phyloP scores from a whole-genome alignment of 2,113 vertebrate species.

The Dasyprocta punctata region DNA sequence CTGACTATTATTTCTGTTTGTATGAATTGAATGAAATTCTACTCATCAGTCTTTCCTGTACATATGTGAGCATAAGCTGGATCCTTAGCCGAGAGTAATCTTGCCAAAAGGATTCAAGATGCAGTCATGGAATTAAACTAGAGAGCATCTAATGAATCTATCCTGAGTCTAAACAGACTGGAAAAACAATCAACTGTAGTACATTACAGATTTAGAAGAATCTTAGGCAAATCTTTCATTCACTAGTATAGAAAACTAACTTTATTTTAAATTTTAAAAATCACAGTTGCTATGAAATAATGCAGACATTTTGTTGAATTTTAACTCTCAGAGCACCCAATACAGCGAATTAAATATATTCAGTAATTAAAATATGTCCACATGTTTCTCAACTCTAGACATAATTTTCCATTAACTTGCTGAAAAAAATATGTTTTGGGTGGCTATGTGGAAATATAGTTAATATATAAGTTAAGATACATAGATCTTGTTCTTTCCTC shows the following conservation, averaged over 20 bases:
- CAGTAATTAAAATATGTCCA: conserved; percentile 2
- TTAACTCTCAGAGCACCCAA: background rate
- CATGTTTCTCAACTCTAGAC: background rate
- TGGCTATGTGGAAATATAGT: background rate
- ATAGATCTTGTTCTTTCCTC: background rate
- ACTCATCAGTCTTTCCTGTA: background rate
- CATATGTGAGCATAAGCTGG: background rate
- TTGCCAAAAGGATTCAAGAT: background rate
- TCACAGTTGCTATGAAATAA: background rate
- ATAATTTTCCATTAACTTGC: conserved; percentile 17
- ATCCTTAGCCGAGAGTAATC: background rate
- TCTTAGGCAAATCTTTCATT: background rate
- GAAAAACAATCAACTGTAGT: background rate
- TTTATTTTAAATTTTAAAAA: background rate
- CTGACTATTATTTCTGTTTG: background rate
- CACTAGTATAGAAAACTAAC: background rate
- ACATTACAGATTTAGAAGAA: background rate
- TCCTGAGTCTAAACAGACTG: background rate
- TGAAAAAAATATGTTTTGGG: conserved; percentile 28
- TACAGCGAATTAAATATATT: background rate
- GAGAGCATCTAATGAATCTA: background rate
- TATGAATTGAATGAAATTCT: background rate
- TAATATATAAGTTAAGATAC: conserved; percentile 26
- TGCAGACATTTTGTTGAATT: background rate
- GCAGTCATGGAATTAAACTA: background rate